Evolutionary conservation across 2,888 invertebrate genomes (phyloP), one percentile per base, ranked within the genome.

Genomic region (Harpalus rufipes): DNA sequence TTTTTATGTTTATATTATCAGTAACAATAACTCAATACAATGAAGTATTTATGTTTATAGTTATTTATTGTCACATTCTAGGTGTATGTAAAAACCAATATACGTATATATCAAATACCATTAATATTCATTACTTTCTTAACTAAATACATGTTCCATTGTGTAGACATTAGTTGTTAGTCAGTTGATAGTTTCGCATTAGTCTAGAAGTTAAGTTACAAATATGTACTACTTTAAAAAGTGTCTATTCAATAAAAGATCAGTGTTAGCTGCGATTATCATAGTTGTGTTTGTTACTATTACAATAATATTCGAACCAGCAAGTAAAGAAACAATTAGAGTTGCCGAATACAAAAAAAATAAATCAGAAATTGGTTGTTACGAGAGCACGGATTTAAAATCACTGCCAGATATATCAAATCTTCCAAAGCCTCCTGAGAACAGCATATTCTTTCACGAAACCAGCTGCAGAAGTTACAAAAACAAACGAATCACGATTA

Each of bases 391-490:
- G 12, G 12, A 51, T 3, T 51, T 51, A 51, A 4, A 8, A 12
- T 51, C 44, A 5, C 86, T 91, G 58, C 88, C 88, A 12, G 89
- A 91, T 82, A 89, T 91, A 59, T 87, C 88, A 0, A 88, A 89
- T 1, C 88, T 89, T 8, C 86, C 87, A 1, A 85, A 86, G 0
- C 87, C 87, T 12, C 89, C 90, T 14, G 86, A 86, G 5, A 88
- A 89, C 16, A 93, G 93, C 10, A 94, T 95, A 86, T 95, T 95
- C 89, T 95, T 95, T 88, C 93, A 93, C 86, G 95, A 95, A 88
- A 94, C 95, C 0, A 94, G 94, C 0, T 95, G 95, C 87, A 91
- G 90, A 85, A 90, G 90, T 0, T 87, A 87, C 63, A 65, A 86
- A 7, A 87, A 88, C 51, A 91, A 90, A 1, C 91, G 92, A 4